phyloP scores from a whole-genome alignment of 2,113 vertebrate species.

The Heliornis fulica region DNA sequence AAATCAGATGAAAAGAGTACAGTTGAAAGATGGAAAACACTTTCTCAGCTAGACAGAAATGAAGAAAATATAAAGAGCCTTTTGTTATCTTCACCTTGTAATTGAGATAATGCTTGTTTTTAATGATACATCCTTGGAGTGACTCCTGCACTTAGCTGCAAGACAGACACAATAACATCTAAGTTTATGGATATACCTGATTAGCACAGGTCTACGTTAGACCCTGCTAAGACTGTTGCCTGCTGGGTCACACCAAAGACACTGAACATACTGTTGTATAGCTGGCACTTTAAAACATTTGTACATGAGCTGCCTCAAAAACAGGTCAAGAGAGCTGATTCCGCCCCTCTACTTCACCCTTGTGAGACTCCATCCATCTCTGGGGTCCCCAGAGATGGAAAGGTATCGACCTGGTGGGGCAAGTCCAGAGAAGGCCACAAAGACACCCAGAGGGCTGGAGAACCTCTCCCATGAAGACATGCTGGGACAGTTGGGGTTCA shows the following conservation, averaged over 20 bases:
- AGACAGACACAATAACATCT: neutral
- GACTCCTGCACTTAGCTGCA: neutral
- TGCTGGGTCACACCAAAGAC: neutral
- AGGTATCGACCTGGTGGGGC: no score
- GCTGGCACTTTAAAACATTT: neutral
- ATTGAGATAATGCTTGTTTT: conserved; percentile 48
- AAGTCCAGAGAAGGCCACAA: no score
- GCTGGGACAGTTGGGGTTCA: no score
- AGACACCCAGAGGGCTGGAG: no score
- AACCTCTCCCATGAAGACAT: no score
- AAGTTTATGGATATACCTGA: neutral
- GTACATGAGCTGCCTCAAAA: no score
- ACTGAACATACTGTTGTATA: neutral
- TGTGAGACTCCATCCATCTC: no score
- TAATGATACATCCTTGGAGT: neutral
- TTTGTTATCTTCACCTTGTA: conserved; percentile 52
- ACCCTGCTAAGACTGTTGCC: neutral
- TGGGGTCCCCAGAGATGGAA: no score
- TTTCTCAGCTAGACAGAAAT: neutral
- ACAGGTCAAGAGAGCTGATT: no score
- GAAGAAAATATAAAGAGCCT: conserved; percentile 17
- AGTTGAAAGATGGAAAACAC: conserved; percentile 20
- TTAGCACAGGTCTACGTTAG: neutral
- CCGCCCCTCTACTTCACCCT: no score
- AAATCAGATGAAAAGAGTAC: conserved; percentile 61